phyloP scores from a whole-genome alignment of 1,140 invertebrate species.

The Sweltsa coloradensis region DNA sequence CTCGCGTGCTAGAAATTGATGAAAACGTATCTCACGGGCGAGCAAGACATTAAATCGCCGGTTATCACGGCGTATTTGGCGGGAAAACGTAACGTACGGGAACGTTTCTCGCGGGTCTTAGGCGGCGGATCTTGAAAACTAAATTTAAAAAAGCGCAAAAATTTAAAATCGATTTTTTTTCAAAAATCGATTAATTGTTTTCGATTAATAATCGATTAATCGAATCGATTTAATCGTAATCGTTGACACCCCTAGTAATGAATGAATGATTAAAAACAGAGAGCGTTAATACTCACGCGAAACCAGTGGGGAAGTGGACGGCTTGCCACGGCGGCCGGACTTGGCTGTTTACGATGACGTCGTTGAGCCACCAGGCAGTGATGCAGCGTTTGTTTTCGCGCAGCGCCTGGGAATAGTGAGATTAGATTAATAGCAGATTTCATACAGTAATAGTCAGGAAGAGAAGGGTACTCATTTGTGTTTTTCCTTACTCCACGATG shows the following conservation, averaged over 20 bases:
- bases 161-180: too few relatives aligned
- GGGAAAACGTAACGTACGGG: too few relatives aligned
- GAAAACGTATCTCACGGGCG: too few relatives aligned
- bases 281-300: constrained; percentile 30
- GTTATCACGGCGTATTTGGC: too few relatives aligned
- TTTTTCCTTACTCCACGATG: background rate
- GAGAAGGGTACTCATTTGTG: background rate
- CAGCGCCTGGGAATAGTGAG: constrained; percentile 41
- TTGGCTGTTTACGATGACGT: constrained; percentile 71
- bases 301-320: constrained; percentile 77
- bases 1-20: too few relatives aligned
- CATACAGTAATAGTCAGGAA: constrained; percentile 1
- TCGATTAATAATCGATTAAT: too few relatives aligned
- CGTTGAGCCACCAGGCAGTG: constrained; percentile 88
- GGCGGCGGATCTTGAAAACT: too few relatives aligned
- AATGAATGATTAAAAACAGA: background rate
- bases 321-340: constrained; percentile 84
- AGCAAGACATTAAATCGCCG: too few relatives aligned
- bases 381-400: constrained; percentile 76
- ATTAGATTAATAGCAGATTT: background rate
- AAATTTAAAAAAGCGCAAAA: too few relatives aligned
- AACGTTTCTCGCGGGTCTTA: too few relatives aligned
- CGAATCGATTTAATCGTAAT: too few relatives aligned
- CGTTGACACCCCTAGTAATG: background rate
- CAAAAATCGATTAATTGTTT: too few relatives aligned